These are phyloP conservation scores for Alexandromys fortis DNA, from an alignment of 2,113 vertebrate genomes.

Conservation along the genomic window DNA sequence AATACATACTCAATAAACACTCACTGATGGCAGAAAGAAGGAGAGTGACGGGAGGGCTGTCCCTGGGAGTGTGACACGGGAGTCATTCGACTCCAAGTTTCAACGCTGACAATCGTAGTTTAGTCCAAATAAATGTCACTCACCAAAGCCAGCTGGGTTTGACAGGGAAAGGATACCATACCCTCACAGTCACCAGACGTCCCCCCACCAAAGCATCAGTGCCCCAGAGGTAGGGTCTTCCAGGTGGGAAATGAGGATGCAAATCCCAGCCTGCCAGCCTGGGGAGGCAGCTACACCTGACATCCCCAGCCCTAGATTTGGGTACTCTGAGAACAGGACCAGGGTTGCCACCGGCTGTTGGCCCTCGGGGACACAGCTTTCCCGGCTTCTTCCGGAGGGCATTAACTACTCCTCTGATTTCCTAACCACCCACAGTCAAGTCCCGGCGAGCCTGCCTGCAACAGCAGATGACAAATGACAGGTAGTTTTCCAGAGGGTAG, in stretches of 20 bases:
- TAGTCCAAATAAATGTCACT: conserved; percentile 37
- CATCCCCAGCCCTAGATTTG: background rate
- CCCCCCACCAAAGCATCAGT: background rate
- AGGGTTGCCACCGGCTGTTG: background rate
- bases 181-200: background rate
- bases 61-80: background rate
- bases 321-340: background rate
- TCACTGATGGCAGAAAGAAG: background rate
- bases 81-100: background rate
- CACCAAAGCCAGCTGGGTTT: background rate
- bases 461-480: conserved; percentile 43
- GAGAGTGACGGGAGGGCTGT: background rate
- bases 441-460: background rate
- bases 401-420: background rate
- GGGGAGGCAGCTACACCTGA: background rate
- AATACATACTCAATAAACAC: background rate
- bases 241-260: background rate
- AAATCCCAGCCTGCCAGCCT: background rate
- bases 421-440: background rate
- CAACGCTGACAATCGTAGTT: background rate
- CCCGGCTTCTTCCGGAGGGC: background rate
- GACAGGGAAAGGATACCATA: background rate
- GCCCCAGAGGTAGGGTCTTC: background rate
- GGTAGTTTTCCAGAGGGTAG: conserved; percentile 67
- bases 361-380: background rate